phyloP scores from a whole-genome alignment of 1,140 invertebrate genomes.

The Cherax destructor region DNA sequence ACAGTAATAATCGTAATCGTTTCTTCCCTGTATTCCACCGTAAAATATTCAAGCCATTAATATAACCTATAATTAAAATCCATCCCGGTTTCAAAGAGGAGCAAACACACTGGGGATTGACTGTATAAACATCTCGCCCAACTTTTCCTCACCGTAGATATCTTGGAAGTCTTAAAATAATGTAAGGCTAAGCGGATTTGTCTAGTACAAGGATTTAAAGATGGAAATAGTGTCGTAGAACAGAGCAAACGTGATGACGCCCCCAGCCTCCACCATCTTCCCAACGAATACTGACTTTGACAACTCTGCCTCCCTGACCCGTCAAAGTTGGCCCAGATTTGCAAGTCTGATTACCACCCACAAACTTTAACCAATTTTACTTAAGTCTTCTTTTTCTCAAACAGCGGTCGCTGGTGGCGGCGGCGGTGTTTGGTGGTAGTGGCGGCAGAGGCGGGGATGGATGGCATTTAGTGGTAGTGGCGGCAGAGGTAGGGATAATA shows the following conservation, averaged over 20 bases:
- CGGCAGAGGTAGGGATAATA: too few species aligned
- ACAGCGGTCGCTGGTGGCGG: not conserved
- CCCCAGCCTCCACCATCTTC: not conserved
- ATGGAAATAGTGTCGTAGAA: not conserved
- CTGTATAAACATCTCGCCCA: not conserved
- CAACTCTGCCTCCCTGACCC: not conserved
- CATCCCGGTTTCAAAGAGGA: too few species aligned
- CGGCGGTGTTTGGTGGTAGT: not conserved
- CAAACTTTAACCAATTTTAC: conserved; percentile 2
- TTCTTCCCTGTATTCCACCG: too few species aligned
- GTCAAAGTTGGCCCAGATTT: conserved; percentile 15
- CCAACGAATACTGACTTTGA: not conserved
- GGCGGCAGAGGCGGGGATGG: too few species aligned
- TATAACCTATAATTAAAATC: too few species aligned
- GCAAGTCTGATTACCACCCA: conserved; percentile 10
- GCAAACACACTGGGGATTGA: not conserved
- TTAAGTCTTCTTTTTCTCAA: conserved; percentile 7
- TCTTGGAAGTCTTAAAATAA: not conserved
- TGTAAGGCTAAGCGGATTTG: conserved; percentile 5
- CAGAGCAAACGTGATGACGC: not conserved
- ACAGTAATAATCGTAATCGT: too few species aligned
- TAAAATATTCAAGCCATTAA: too few species aligned
- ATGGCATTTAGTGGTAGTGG: too few species aligned
- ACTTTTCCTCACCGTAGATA: not conserved
- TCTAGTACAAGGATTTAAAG: not conserved